Evolutionary conservation across 2,113 vertebrate species (phyloP), one percentile per base, ranked within the genome.

Genomic region (Rhabdornis inornatus): DNA sequence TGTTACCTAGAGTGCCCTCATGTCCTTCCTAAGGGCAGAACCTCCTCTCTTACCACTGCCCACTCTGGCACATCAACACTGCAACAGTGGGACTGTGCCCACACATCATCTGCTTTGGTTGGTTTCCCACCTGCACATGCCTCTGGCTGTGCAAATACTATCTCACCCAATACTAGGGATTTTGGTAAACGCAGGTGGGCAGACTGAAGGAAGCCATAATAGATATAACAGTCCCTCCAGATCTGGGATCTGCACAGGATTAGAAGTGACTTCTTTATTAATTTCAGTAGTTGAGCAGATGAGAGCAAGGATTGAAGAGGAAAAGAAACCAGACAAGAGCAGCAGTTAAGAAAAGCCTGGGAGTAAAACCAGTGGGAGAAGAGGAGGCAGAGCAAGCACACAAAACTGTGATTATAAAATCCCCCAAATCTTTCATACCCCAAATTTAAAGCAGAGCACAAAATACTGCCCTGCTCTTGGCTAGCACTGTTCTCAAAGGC

Each of bases 1-100:
- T 0, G 0, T 35, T n/a, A 37, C 44, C 3, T 23, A 19, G 22
- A 75, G n/a, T 3, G 13, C 28, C 3, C 10, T 13, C 8, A 9
- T 2, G 2, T 7, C n/a, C 69, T 47, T 66, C 28, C 37, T n/a
- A 31, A 11, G 23, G 52, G 37, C 52, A 80, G 63, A 80, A 60
- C 0, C 8, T 27, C 11, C 12, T 28, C 25, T 24, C 60, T 9
- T 37, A 15, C 7, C 33, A 65, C 14, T 27, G 15, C n/a, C 37
- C 19, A 19, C 53, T 52, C 5, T 35, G 20, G 42, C 23, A 42
- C 23, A 21, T 8, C 22, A 23, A n/a, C 2, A 7, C 21, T 31
- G 20, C 33, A 20, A 3, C 13, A 3, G 23, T 11, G 11, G 44
- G 30, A 53, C n/a, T 23, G 4, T 21, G 22, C 35, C 42, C 33